Conservation (phyloP, 2,113 vertebrate species). For the Damaliscus lunatus region DNA sequence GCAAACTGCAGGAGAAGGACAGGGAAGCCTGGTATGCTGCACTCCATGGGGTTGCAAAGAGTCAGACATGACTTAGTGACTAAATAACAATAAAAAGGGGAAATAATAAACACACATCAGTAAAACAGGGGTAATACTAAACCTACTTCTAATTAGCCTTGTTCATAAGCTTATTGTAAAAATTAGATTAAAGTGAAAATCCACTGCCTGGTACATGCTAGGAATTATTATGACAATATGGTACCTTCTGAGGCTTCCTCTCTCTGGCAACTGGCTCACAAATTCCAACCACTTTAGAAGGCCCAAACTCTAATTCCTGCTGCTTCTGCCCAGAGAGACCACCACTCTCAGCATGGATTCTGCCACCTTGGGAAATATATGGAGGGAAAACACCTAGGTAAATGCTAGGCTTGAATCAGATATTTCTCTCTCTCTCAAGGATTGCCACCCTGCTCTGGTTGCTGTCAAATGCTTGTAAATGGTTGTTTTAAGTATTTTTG, state of each 20-base stretch:
- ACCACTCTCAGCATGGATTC: not conserved
- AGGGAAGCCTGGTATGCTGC: not conserved
- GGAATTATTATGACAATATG: not conserved
- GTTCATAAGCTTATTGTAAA: not conserved
- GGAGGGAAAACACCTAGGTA: not conserved
- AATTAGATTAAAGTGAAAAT: not conserved
- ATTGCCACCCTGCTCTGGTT: not conserved
- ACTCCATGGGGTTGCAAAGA: not conserved
- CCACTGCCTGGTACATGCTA: not conserved
- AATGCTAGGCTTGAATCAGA: not conserved
- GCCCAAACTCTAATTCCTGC: not conserved
- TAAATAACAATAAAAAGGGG: not conserved
- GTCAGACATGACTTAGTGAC: not conserved
- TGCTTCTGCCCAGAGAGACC: not conserved
- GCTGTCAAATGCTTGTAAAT: not conserved
- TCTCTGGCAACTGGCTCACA: not conserved
- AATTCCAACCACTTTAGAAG: not conserved
- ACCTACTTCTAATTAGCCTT: not conserved
- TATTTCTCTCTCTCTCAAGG: not conserved
- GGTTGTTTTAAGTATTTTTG: not conserved
- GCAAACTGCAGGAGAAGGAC: not conserved
- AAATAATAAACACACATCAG: not conserved
- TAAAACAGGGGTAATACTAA: conserved; percentile 8
- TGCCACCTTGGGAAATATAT: not conserved
- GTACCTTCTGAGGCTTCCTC: not conserved